Evolutionary conservation across 2,888 invertebrate genomes (phyloP).

Genomic region (Lottia gigantea): DNA sequence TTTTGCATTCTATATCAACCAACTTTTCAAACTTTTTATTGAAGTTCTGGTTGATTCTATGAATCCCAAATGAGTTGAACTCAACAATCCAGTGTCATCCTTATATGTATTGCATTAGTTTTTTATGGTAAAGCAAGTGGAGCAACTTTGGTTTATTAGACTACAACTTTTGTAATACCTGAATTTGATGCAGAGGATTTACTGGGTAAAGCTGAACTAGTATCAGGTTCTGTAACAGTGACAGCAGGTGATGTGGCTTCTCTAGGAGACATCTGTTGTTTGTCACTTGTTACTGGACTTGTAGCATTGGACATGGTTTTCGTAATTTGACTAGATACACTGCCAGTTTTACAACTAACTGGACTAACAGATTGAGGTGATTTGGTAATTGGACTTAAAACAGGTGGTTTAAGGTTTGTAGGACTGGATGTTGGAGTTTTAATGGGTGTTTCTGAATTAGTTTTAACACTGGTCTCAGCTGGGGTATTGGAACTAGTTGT

Average conservation of each 20-base stretch:
- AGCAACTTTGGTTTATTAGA: too few species aligned
- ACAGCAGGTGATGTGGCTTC: slow-evolving; percentile 58
- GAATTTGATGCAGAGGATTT: too few species aligned
- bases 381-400: not conserved
- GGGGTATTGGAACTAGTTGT: not conserved
- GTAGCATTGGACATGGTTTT: slow-evolving; percentile 31
- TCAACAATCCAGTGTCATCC: too few species aligned
- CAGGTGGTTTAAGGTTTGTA: not conserved
- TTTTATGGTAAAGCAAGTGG: too few species aligned
- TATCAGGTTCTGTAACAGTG: slow-evolving; percentile 70
- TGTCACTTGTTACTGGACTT: slow-evolving; percentile 40
- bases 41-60: too few species aligned
- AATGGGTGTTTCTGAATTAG: not conserved
- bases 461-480: not conserved
- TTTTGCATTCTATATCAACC: too few species aligned
- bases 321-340: not conserved
- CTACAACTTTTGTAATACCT: too few species aligned
- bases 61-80: too few species aligned
- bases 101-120: too few species aligned
- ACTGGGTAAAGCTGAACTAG: slow-evolving; percentile 61
- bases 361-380: not conserved
- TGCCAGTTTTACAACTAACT: not conserved
- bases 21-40: too few species aligned
- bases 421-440: not conserved
- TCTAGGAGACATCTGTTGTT: slow-evolving; percentile 46